Conservation (phyloP, 2,888 invertebrate species). For the Drosophila lutescens region DNA sequence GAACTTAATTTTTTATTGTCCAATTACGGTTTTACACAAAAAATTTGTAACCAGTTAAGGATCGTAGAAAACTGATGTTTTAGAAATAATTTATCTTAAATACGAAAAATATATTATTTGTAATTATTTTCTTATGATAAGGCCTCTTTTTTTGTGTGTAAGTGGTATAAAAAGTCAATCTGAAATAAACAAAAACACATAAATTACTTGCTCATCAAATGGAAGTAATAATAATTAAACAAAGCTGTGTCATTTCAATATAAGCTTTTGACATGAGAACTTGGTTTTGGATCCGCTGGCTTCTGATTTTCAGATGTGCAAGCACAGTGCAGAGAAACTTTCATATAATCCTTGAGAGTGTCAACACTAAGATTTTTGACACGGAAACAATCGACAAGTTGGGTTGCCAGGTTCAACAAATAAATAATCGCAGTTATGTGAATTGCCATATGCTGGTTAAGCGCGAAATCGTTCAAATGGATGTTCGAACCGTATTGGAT, state of each 20-base stretch:
- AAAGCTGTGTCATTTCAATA: constrained; percentile 5
- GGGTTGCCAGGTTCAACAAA: constrained; percentile 5
- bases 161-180: neutral
- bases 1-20: too few relatives aligned
- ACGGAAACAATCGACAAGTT: constrained; percentile 14
- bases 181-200: neutral
- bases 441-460: constrained; percentile 24
- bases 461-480: neutral
- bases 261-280: constrained; percentile 6
- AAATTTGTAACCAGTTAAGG: too few relatives aligned
- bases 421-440: constrained; percentile 33
- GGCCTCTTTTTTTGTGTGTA: too few relatives aligned
- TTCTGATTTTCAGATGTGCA: constrained; percentile 2
- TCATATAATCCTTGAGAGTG: constrained; percentile 14
- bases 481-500: constrained; percentile 3
- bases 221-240: neutral
- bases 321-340: constrained; percentile 13
- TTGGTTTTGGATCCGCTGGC: constrained; percentile 18
- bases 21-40: too few relatives aligned
- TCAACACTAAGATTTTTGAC: constrained; percentile 10
- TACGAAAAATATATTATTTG: too few relatives aligned
- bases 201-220: constrained; percentile 10
- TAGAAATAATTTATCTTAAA: too few relatives aligned
- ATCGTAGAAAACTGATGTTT: too few relatives aligned
- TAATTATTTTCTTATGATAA: too few relatives aligned